Conservation (phyloP, 2,797 vertebrate species). For the Nothura maculosa region DNA sequence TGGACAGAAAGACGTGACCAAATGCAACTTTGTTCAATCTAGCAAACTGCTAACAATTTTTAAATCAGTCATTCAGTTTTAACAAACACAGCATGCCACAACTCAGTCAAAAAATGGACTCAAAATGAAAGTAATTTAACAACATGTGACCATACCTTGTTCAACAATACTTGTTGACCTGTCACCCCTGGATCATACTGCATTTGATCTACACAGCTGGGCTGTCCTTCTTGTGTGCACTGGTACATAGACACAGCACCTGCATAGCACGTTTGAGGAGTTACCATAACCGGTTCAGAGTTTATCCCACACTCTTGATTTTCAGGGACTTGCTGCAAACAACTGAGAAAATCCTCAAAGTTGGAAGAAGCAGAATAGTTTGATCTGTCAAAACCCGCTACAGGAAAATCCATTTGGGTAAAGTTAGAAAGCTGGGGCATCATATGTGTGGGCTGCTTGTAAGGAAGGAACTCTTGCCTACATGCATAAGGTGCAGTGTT, state of each 20-base stretch:
- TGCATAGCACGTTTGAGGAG: slow-evolving; percentile 76
- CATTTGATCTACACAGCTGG: slow-evolving; percentile 53
- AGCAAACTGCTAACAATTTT: background rate
- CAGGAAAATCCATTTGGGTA: slow-evolving; percentile 78
- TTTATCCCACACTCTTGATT: slow-evolving; percentile 69
- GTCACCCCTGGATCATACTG: slow-evolving; percentile 55
- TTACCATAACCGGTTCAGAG: slow-evolving; percentile 51
- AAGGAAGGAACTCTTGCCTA: slow-evolving; percentile 78
- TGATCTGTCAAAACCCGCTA: slow-evolving; percentile 73
- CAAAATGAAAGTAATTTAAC: background rate
- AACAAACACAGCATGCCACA: background rate
- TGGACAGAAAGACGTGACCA: background rate
- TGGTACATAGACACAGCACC: slow-evolving; percentile 83
- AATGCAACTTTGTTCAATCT: background rate
- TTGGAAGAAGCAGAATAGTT: slow-evolving; percentile 70
- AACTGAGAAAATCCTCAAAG: slow-evolving; percentile 82
- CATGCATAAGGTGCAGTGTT: slow-evolving; percentile 70
- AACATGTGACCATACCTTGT: slow-evolving; percentile 80
- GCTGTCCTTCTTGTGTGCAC: slow-evolving; percentile 73
- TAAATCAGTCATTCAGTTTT: background rate
- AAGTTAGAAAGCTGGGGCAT: slow-evolving; percentile 72
- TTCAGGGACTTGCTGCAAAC: slow-evolving; percentile 79
- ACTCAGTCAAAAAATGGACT: rapidly evolving
- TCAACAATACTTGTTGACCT: slow-evolving; percentile 64
- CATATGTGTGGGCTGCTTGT: slow-evolving; percentile 51